These are phyloP conservation scores for Ctenopoma multispine DNA, from an alignment of 2,797 vertebrate species.

Conservation along the genomic window DNA sequence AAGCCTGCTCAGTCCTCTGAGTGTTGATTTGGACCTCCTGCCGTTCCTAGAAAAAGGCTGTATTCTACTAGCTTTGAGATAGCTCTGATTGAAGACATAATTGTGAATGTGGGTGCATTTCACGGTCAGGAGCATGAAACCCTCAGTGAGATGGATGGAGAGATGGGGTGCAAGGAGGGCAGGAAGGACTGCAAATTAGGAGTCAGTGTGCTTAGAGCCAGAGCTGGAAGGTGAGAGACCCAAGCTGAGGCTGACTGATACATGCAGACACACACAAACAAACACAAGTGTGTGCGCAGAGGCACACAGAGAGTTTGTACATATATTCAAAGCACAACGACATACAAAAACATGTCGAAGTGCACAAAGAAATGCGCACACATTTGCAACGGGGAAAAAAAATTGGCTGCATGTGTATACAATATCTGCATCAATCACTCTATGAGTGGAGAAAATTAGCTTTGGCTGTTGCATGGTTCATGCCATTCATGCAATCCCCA, in stretches of 20 bases:
- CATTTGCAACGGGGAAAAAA: constrained; percentile 10
- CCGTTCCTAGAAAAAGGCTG: constrained; percentile 62
- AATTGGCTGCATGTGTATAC: constrained; percentile 52
- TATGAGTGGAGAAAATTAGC: constrained; percentile 60
- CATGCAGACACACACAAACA: constrained; percentile 23
- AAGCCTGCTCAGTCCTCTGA: constrained; percentile 46
- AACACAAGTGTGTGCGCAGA: constrained; percentile 3
- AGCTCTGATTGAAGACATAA: constrained; percentile 85
- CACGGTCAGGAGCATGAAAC: constrained; percentile 82
- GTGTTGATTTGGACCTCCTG: constrained; percentile 68
- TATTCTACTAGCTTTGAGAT: constrained; percentile 69
- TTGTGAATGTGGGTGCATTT: constrained; percentile 82
- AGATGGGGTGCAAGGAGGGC: constrained; percentile 59
- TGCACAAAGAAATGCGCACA: constrained; percentile 18
- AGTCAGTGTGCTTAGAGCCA: constrained; percentile 43
- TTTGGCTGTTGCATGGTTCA: constrained; percentile 43
- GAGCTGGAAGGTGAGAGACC: constrained; percentile 57
- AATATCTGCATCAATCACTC: constrained; percentile 71
- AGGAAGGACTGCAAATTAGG: constrained; percentile 68
- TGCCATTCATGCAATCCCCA: constrained; percentile 42
- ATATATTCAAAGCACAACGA: constrained; percentile 11
- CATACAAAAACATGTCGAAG: background rate
- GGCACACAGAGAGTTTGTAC: constrained; percentile 11
- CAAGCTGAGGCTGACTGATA: constrained; percentile 25
- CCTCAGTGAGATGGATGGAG: constrained; percentile 72